Conservation (phyloP, 1,140 invertebrate genomes). For the Cydia splendana region DNA sequence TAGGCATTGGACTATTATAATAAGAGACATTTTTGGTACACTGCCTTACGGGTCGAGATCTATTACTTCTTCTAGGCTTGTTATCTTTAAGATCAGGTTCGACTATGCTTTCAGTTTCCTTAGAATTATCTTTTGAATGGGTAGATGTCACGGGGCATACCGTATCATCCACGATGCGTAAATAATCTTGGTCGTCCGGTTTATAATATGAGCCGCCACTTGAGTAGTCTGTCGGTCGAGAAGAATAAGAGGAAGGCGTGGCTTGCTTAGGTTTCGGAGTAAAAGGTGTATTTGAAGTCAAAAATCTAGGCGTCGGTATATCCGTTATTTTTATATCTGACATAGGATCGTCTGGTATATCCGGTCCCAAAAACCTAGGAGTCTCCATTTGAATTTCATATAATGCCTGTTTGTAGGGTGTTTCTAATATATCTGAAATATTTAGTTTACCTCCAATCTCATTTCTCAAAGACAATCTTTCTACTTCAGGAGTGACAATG, state of each 20-base stretch:
- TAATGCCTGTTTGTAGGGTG: constrained; percentile 71
- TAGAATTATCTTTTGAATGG: constrained; percentile 38
- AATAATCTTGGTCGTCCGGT: constrained; percentile 72
- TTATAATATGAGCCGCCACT: constrained; percentile 76
- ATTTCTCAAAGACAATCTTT: constrained; percentile 65
- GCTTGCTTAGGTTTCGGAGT: constrained; percentile 58
- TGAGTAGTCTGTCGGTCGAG: constrained; percentile 72
- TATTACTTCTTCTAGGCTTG: constrained; percentile 37
- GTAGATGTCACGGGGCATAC: constrained; percentile 40
- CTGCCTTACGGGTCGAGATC: constrained; percentile 56
- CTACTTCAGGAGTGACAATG: constrained; percentile 64
- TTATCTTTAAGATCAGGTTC: constrained; percentile 29
- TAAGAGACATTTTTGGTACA: constrained; percentile 74
- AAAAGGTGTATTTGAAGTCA: constrained; percentile 40
- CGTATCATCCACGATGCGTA: constrained; percentile 50
- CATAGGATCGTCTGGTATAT: constrained; percentile 66
- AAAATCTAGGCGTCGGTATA: constrained; percentile 72
- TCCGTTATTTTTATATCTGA: constrained; percentile 75
- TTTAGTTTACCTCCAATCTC: constrained; percentile 67
- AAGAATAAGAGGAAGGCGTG: constrained; percentile 68
- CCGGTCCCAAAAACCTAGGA: constrained; percentile 66
- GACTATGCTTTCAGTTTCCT: constrained; percentile 23
- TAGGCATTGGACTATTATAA: constrained; percentile 42
- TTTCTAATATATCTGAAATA: constrained; percentile 72
- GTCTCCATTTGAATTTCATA: constrained; percentile 77